These are phyloP conservation scores for Gambelia wislizenii DNA, from an alignment of 2,797 vertebrate genomes.

Conservation along the genomic window DNA sequence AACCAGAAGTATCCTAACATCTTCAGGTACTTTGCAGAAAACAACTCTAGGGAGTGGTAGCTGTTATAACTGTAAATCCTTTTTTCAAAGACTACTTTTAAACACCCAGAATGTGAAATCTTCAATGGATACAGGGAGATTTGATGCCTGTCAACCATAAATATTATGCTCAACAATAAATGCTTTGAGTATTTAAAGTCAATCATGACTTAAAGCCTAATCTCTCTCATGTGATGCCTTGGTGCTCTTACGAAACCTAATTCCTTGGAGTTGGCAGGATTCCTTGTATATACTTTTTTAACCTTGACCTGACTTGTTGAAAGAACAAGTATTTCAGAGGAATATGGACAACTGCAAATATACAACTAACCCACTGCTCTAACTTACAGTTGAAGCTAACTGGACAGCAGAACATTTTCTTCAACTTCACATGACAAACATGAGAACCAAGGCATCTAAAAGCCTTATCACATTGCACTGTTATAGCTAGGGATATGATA, in stretches of 20 bases:
- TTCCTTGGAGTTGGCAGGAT: neutral
- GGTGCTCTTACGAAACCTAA: conserved; percentile 31
- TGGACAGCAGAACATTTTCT: neutral
- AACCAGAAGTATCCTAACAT: neutral
- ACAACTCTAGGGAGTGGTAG: neutral
- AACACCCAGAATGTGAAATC: neutral
- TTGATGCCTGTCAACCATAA: conserved; percentile 31
- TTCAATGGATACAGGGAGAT: neutral
- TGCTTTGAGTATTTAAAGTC: conserved; percentile 42
- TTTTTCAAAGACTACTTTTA: neutral
- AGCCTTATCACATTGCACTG: no score
- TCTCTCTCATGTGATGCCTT: conserved; percentile 17
- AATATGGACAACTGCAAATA: neutral
- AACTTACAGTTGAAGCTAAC: neutral
- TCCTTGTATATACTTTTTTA: neutral
- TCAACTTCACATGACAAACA: neutral
- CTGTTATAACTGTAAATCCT: conserved; percentile 2
- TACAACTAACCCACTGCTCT: neutral
- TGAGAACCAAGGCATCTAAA: neutral
- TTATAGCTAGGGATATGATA: no score
- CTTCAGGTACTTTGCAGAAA: neutral
- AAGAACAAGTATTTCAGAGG: neutral
- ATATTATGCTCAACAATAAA: conserved; percentile 28
- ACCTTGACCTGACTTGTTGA: neutral
- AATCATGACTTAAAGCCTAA: conserved; percentile 48